Conservation (phyloP, 2,797 vertebrate species). For the Catamblyrhynchus diadema region DNA sequence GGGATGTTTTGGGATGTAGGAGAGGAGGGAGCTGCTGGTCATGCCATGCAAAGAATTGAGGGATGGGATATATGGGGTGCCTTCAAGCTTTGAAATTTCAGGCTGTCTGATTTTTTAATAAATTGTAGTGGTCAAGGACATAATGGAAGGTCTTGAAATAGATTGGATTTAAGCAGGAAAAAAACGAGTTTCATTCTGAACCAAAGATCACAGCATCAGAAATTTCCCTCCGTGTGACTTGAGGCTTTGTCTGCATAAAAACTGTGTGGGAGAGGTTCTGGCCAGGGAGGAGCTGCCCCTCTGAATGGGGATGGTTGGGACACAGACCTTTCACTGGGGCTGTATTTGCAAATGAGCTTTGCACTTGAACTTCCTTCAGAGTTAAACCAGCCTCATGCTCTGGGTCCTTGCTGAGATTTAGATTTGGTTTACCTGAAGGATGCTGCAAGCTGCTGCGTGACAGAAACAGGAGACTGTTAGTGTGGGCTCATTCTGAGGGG, state of each 20-base stretch:
- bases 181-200: neutral
- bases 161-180: neutral
- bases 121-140: neutral
- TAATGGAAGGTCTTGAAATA: neutral
- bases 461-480: neutral
- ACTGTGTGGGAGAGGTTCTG: rapidly evolving
- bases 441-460: neutral
- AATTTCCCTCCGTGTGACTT: neutral
- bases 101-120: neutral
- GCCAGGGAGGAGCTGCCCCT: neutral
- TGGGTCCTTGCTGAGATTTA: neutral
- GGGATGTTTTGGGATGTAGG: neutral
- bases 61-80: neutral
- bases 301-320: rapidly evolving
- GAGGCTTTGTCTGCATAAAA: neutral
- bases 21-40: neutral
- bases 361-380: neutral
- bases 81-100: neutral
- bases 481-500: neutral
- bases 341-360: neutral
- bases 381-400: neutral
- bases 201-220: neutral
- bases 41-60: neutral
- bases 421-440: neutral
- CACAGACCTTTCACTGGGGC: neutral